A percentile compares a stretch with the other conserved stretches of the same genome.
phyloP scores from a whole-genome alignment of 2,797 vertebrate genomes.

The Phalanger gymnotis region DNA sequence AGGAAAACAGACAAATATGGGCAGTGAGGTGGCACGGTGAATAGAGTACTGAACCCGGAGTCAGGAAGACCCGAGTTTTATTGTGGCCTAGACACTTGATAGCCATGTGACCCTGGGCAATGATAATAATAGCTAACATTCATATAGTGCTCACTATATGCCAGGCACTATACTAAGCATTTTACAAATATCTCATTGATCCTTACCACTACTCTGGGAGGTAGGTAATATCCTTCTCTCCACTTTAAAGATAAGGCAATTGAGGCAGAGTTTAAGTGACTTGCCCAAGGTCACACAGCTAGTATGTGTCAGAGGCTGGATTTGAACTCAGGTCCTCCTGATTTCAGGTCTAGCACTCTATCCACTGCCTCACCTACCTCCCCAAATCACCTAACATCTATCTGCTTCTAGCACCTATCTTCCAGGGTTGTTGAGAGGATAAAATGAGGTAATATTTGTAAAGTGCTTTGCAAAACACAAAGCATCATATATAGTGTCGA shows the following conservation, averaged over 20 bases:
- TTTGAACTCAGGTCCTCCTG: neutral
- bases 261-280: neutral
- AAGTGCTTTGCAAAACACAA: neutral
- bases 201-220: neutral
- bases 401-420: neutral
- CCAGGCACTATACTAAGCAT: neutral
- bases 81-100: neutral
- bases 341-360: neutral
- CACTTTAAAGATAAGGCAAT: neutral
- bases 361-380: neutral
- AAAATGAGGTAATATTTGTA: neutral
- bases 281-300: neutral
- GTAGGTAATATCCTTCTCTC: neutral
- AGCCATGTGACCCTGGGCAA: neutral
- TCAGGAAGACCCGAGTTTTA: neutral
- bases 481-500: neutral
- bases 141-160: neutral
- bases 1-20: neutral
- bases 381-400: neutral
- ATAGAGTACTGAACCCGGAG: neutral
- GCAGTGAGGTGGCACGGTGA: neutral
- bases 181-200: neutral
- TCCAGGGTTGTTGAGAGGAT: neutral
- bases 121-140: neutral
- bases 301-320: neutral